phyloP scores from a whole-genome alignment of 2,888 invertebrate genomes.

The Malthinus flaveolus region DNA sequence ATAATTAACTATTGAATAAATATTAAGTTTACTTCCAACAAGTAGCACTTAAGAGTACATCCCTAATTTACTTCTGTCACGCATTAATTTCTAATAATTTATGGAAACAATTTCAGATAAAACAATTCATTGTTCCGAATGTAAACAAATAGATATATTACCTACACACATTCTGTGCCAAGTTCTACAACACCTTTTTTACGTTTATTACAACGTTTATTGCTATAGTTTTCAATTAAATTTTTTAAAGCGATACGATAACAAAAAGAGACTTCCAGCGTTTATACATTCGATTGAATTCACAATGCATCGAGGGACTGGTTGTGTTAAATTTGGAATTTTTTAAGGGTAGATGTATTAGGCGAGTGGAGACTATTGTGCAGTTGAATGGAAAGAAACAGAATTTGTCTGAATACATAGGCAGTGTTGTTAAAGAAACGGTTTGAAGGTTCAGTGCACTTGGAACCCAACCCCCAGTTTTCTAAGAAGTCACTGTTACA shows the following conservation, averaged over 20 bases:
- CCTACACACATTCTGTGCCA: no score
- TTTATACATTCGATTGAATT: not conserved
- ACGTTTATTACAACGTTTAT: not conserved
- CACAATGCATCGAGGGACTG: slow-evolving; percentile 12
- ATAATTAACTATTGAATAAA: slow-evolving; percentile 20
- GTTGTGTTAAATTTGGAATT: slow-evolving; percentile 26
- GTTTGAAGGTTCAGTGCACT: slow-evolving; percentile 38
- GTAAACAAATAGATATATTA: no score
- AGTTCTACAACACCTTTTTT: no score
- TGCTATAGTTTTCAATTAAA: not conserved
- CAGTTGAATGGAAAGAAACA: slow-evolving; percentile 31
- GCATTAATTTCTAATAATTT: slow-evolving; percentile 1
- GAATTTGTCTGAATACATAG: slow-evolving; percentile 33
- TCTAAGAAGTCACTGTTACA: slow-evolving; percentile 41
- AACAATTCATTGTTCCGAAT: no score
- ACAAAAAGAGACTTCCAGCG: no score
- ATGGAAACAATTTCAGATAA: not conserved
- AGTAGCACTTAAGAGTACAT: slow-evolving; percentile 8
- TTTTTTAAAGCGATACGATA: no score
- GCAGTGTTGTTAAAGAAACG: slow-evolving; percentile 24
- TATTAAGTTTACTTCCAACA: slow-evolving; percentile 5
- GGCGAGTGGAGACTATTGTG: slow-evolving; percentile 28
- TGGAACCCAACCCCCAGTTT: slow-evolving; percentile 33
- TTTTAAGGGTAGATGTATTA: slow-evolving; percentile 24
- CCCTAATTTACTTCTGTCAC: slow-evolving; percentile 7